Evolutionary conservation across 2,888 invertebrate genomes (phyloP).

Genomic region (Argyra leucocephala): DNA sequence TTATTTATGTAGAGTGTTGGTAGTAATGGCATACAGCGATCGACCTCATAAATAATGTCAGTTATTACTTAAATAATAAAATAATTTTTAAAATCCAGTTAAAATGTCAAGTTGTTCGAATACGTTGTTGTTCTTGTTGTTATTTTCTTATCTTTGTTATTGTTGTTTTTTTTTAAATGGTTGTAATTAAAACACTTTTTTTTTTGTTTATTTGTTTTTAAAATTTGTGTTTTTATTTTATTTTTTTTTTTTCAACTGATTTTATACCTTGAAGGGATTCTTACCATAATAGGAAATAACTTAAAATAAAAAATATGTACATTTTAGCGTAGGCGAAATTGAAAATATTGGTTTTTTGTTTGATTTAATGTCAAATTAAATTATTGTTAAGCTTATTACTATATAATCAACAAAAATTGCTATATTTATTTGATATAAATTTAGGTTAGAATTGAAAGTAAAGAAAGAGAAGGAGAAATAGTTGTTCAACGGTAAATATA

Average conservation of each 20-base stretch:
- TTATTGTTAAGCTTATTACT: not conserved
- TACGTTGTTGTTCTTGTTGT: not conserved
- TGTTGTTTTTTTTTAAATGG: not conserved
- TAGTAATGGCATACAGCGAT: too few relatives aligned
- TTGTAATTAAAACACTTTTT: conserved; percentile 1
- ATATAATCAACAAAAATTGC: not conserved
- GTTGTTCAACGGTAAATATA: too few relatives aligned
- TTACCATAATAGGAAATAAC: not conserved
- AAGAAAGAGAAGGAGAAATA: too few relatives aligned
- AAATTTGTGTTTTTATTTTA: not conserved
- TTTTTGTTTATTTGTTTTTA: not conserved
- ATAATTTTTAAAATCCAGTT: too few relatives aligned
- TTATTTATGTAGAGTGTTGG: not conserved
- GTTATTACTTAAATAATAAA: not conserved
- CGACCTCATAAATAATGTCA: conserved; percentile 1
- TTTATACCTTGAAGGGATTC: conserved; percentile 1
- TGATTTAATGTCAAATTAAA: not conserved
- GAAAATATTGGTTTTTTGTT: not conserved
- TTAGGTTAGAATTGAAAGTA: too few relatives aligned
- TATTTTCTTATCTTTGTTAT: not conserved
- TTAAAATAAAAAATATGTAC: not conserved
- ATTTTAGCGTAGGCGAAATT: not conserved
- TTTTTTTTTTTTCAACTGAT: not conserved
- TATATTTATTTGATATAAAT: too few relatives aligned
- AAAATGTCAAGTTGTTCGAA: not conserved